A percentile compares a stretch with the other conserved stretches of the same genome.
phyloP scores from a whole-genome alignment of 2,113 vertebrate species.

The Centrocercus urophasianus region DNA sequence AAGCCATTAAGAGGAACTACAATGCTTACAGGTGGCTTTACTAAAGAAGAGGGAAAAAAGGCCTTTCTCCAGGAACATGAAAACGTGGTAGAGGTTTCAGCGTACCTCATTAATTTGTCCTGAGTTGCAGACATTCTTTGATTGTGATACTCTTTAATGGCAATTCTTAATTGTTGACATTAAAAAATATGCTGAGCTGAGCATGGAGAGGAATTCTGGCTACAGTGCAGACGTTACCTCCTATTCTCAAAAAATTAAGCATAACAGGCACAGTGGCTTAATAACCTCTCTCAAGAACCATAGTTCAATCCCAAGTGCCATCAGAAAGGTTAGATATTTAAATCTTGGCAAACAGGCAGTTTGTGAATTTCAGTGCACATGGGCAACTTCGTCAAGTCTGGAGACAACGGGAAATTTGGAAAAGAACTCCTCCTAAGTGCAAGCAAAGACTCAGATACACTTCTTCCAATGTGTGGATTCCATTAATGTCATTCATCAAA shows the following conservation, averaged over 20 bases:
- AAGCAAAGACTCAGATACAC: not conserved
- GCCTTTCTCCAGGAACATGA: not conserved
- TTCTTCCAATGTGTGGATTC: not conserved
- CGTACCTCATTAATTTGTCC: constrained; percentile 59
- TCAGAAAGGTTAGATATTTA: constrained; percentile 71
- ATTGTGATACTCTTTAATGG: constrained; percentile 61
- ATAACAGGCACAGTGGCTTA: constrained; percentile 39
- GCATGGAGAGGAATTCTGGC: constrained; percentile 38
- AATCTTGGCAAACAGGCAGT: constrained; percentile 58
- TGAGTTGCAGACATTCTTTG: constrained; percentile 45
- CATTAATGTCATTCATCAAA: not conserved
- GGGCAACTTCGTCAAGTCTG: not conserved
- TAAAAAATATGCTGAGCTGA: constrained; percentile 71
- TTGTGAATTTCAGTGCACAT: constrained; percentile 31
- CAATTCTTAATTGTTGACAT: constrained; percentile 73
- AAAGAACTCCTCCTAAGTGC: not conserved
- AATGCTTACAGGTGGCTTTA: not conserved
- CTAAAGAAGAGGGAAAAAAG: not conserved
- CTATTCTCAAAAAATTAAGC: constrained; percentile 16
- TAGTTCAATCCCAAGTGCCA: constrained; percentile 50
- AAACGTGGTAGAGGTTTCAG: not conserved
- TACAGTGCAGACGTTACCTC: constrained; percentile 25
- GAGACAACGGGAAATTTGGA: not conserved
- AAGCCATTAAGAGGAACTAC: not conserved
- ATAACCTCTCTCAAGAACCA: constrained; percentile 58